Evolutionary conservation across 2,797 vertebrate genomes (phyloP).

Genomic region (Hylomyscus alleni): DNA sequence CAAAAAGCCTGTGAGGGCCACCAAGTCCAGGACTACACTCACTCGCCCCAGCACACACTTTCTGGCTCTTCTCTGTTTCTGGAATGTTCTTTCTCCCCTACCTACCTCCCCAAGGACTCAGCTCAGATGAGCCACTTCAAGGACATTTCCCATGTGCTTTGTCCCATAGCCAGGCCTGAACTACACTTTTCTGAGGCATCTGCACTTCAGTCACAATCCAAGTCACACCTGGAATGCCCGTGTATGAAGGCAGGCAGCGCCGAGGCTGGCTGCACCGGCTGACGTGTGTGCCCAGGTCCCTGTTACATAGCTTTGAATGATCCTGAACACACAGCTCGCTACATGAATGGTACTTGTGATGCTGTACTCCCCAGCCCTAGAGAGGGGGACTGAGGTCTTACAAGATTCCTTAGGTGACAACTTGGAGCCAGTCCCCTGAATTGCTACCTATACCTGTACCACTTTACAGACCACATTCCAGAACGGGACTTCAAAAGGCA

Average conservation of each 20-base stretch:
- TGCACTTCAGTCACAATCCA: neutral
- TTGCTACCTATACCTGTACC: neutral
- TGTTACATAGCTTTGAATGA: neutral
- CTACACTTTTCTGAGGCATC: neutral
- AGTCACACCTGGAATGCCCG: neutral
- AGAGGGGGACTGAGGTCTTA: neutral
- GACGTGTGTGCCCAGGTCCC: neutral
- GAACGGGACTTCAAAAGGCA: neutral
- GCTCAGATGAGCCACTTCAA: neutral
- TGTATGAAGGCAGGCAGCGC: neutral
- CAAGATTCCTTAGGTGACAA: neutral
- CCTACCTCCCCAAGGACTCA: neutral
- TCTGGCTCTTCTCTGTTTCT: neutral
- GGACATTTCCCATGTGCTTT: neutral
- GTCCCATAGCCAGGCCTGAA: rapidly evolving
- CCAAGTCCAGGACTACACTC: neutral
- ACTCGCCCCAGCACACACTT: neutral
- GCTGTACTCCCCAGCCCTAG: neutral
- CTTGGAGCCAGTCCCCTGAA: neutral
- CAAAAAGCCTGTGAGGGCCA: neutral
- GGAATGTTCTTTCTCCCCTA: neutral
- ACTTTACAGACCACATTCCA: neutral
- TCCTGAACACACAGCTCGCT: neutral
- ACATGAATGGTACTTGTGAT: neutral
- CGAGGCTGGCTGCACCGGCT: neutral